Evolutionary conservation across 2,113 vertebrate genomes (phyloP), one percentile per base, ranked within the genome.

Genomic region (Tichodroma muraria): DNA sequence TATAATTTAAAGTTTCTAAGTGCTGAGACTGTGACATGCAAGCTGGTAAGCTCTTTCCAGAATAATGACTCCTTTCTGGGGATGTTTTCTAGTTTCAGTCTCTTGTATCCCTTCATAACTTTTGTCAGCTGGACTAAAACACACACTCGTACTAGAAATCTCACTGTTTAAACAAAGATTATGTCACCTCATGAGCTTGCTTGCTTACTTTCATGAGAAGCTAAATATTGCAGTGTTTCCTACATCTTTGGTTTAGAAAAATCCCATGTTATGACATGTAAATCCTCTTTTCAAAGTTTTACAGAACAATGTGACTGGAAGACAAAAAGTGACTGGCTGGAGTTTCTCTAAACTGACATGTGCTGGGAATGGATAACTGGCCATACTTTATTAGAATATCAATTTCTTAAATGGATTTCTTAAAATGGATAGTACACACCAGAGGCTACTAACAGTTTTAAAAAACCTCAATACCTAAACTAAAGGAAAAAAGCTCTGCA

Each of bases 401-500:
- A 10, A 0, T 50, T 61, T 64, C 37, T 79, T 31, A 63, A 83
- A 63, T 57, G 33, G 31, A 31, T 31, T 76, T 85, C 25, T 77
- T 45, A 56, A 76, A 79, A 64, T 31, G 12, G 22, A n/a, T 75
- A 69, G 80, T 23, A 15, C 6, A 50, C 30, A 68, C 21, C 22
- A 72, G 61, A 35, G 44, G 53, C n/a, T 53, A 35, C 2, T 0
- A 72, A 42, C 6, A 33, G 9, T 49, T 66, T 66, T 13, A 1
- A 13, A 35, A 56, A 76, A 3, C 6, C 24, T 64, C 22, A 75
- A 14, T 35, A 56, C 6, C 20, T 15, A 63, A 85, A 71, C n/a
- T 37, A 45, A 56, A 73, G 40, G 8, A 25, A n/a, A 47, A 52
- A 28, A 2, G 0, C 6, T 10, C 22, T 53, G 31, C 1, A 1